These are phyloP conservation scores for Spodoptera picta DNA, from an alignment of 2,888 invertebrate species.

Conservation along the genomic window DNA sequence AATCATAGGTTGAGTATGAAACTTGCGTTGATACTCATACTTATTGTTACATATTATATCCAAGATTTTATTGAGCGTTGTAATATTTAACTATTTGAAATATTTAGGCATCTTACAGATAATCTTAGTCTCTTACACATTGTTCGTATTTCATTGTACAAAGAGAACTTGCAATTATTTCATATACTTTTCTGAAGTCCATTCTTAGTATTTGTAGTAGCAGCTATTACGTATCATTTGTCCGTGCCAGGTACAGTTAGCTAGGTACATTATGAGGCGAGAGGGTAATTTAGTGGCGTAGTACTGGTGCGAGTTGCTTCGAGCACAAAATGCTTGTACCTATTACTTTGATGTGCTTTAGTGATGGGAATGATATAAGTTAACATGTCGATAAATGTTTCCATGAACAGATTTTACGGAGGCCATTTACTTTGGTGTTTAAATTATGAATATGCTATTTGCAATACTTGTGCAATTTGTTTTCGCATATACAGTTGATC, in stretches of 20 bases:
- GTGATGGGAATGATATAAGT: constrained; percentile 25
- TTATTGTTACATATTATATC: constrained; percentile 28
- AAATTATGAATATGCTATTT: too few species aligned
- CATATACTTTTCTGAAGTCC: neutral
- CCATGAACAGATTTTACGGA: too few species aligned
- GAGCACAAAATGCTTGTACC: constrained; percentile 59
- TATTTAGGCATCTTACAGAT: too few species aligned
- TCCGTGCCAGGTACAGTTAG: constrained; percentile 16
- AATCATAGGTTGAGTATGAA: constrained; percentile 18
- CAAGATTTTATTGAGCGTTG: constrained; percentile 13
- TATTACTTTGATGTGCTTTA: constrained; percentile 59
- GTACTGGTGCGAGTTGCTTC: constrained; percentile 49
- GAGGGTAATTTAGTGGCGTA: constrained; percentile 53
- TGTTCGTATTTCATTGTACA: neutral
- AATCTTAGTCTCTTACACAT: neutral
- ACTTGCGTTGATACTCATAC: constrained; percentile 18
- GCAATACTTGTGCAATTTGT: too few species aligned
- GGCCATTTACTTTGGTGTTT: too few species aligned
- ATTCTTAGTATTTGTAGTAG: constrained; percentile 3
- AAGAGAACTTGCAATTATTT: neutral
- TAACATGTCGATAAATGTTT: constrained; percentile 18
- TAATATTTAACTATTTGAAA: too few species aligned
- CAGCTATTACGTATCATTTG: constrained; percentile 19
- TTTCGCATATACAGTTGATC: too few species aligned
- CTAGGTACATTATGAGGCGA: constrained; percentile 34